Percentiles rank a stretch among this genome's conserved stretches.
Conservation (phyloP, 2,888 invertebrate species). For the Omphaloscelis lunosa region DNA sequence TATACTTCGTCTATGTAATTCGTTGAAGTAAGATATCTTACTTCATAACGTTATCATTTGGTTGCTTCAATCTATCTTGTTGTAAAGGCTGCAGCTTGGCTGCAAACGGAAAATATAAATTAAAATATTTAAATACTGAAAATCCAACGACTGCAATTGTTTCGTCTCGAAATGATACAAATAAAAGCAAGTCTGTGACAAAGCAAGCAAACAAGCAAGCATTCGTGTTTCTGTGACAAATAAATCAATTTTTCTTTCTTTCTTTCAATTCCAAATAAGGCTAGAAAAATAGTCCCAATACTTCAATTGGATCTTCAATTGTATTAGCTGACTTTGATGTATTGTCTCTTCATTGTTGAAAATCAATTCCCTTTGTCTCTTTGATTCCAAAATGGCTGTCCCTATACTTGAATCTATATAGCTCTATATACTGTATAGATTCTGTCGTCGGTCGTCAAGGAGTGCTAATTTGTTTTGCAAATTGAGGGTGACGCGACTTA, state of each 20-base stretch:
- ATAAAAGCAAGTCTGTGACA: too few species aligned
- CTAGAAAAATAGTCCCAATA: neutral
- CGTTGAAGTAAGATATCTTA: neutral
- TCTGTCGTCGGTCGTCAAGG: constrained; percentile 78
- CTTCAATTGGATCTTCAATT: neutral
- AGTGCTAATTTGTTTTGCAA: constrained; percentile 88
- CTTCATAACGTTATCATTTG: neutral
- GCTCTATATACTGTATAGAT: constrained; percentile 17
- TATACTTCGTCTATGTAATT: neutral
- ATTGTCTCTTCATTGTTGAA: neutral
- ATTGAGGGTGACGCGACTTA: constrained; percentile 83
- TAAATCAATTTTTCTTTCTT: too few species aligned
- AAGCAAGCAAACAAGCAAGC: too few species aligned
- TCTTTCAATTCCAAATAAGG: too few species aligned
- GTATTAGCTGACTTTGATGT: neutral
- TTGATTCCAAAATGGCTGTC: constrained; percentile 60
- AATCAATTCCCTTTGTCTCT: constrained; percentile 30
- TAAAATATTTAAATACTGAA: neutral
- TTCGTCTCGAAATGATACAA: neutral
- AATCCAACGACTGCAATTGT: neutral
- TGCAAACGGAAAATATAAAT: neutral
- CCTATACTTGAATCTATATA: neutral
- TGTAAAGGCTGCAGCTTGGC: neutral
- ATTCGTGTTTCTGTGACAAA: too few species aligned
- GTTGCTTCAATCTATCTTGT: neutral